A percentile compares a stretch with the other conserved stretches of the same genome.
phyloP scores from a whole-genome alignment of 2,113 vertebrate genomes.

The Pungitius pungitius region DNA sequence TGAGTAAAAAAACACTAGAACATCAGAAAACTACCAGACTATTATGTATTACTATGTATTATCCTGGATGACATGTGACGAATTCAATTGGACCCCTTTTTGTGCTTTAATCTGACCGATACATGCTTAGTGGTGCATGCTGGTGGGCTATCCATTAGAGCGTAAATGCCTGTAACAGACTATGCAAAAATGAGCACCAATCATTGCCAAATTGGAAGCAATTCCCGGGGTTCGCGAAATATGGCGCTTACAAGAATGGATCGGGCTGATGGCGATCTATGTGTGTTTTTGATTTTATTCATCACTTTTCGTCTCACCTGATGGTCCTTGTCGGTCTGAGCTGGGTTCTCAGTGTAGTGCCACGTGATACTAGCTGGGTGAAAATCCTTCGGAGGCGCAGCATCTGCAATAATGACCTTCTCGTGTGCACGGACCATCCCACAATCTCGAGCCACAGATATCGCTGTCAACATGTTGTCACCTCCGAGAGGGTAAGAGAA shows the following conservation, averaged over 20 bases:
- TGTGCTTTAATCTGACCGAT: background rate
- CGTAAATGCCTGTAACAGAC: background rate
- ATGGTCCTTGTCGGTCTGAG: constrained; percentile 52
- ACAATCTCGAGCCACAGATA: constrained; percentile 96
- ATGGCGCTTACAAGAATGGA: too few species aligned
- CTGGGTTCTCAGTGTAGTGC: constrained; percentile 88
- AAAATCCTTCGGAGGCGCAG: constrained; percentile 89
- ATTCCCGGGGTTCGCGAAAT: too few species aligned
- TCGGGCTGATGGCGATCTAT: too few species aligned
- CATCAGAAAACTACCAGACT: background rate
- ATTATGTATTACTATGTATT: too few species aligned
- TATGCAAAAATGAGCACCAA: background rate
- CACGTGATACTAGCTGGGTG: constrained; percentile 91
- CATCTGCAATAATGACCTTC: constrained; percentile 93
- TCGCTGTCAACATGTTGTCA: constrained; percentile 96
- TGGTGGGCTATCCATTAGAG: background rate
- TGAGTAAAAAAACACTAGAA: background rate
- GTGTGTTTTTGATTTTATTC: background rate
- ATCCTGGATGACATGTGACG: background rate
- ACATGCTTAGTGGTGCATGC: too few species aligned
- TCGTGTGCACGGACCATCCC: constrained; percentile 92
- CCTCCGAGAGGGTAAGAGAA: constrained; percentile 73
- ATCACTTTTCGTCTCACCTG: constrained; percentile 55
- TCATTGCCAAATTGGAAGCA: too few species aligned
- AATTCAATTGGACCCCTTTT: background rate